A percentile compares a stretch with the other conserved stretches of the same genome.
Conservation (phyloP, 2,113 vertebrate species). For the Candoia aspera region DNA sequence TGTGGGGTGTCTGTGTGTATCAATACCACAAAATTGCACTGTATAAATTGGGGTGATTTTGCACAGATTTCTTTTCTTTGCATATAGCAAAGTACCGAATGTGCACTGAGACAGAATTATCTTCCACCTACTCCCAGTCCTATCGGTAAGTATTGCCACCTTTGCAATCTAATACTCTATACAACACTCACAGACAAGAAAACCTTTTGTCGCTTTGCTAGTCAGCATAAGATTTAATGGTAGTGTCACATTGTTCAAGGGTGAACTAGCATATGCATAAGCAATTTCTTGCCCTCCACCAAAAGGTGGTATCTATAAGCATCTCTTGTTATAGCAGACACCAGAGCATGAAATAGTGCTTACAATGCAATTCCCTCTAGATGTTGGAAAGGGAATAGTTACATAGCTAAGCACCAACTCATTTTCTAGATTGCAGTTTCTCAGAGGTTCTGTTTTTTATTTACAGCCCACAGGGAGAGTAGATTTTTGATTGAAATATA, state of each 20-base stretch:
- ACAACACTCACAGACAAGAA: conserved; percentile 13
- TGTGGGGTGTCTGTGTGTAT: too few relatives aligned
- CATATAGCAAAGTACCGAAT: background rate
- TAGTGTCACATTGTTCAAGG: conserved; percentile 10
- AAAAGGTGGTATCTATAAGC: background rate
- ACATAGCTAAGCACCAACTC: conserved; percentile 12
- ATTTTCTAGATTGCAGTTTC: conserved; percentile 22
- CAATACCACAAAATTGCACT: background rate
- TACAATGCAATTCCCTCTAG: background rate
- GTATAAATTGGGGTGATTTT: background rate
- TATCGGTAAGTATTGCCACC: background rate
- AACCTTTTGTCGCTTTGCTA: background rate
- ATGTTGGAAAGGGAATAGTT: conserved; percentile 19
- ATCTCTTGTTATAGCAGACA: background rate
- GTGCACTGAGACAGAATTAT: background rate
- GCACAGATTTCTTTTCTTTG: background rate
- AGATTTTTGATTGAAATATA: conserved; percentile 35
- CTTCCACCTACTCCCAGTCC: background rate
- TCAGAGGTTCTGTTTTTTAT: conserved; percentile 21
- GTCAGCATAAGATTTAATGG: background rate
- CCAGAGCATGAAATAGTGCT: background rate
- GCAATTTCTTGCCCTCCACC: background rate
- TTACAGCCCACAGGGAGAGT: background rate
- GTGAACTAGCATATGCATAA: background rate
- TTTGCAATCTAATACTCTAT: background rate